Conservation (phyloP, 53 echinoderm and acorn worm genomes). For the Echinometra lucunter region DNA sequence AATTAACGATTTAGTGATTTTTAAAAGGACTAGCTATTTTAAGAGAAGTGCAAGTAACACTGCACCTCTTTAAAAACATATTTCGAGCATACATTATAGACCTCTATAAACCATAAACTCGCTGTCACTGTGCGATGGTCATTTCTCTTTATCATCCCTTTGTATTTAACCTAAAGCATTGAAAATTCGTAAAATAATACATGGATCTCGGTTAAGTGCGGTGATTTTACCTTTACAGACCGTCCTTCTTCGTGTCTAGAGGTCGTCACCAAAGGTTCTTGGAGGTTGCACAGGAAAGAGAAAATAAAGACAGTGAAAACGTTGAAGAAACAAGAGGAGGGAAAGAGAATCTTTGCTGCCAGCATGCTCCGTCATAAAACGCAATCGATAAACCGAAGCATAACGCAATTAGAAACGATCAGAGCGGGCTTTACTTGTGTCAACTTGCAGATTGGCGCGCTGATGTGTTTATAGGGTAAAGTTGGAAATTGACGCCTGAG, state of each 20-base stretch:
- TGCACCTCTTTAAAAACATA: too few relatives aligned
- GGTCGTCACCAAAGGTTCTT: neutral
- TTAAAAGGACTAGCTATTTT: too few relatives aligned
- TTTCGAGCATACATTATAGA: too few relatives aligned
- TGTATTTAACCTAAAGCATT: too few relatives aligned
- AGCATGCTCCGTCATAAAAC: conserved; percentile 1
- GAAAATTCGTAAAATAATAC: neutral
- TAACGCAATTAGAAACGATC: conserved; percentile 56
- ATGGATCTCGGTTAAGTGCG: neutral
- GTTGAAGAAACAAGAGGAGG: neutral
- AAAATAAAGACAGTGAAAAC: neutral
- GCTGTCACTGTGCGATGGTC: neutral
- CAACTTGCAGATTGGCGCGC: conserved; percentile 42
- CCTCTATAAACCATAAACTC: neutral
- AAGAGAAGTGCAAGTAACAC: too few relatives aligned
- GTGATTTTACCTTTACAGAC: neutral
- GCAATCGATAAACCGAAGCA: conserved; percentile 5
- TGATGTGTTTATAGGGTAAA: conserved; percentile 16
- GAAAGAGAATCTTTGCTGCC: neutral
- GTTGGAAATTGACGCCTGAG: conserved; percentile 26
- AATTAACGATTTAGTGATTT: too few relatives aligned
- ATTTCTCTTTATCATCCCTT: neutral
- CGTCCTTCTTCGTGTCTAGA: neutral
- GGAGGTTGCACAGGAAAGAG: neutral
- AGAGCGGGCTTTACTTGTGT: neutral